Evolutionary conservation across 2,797 vertebrate species (phyloP), one percentile per base, ranked within the genome.

Genomic region (Halcyon leucocephala): DNA sequence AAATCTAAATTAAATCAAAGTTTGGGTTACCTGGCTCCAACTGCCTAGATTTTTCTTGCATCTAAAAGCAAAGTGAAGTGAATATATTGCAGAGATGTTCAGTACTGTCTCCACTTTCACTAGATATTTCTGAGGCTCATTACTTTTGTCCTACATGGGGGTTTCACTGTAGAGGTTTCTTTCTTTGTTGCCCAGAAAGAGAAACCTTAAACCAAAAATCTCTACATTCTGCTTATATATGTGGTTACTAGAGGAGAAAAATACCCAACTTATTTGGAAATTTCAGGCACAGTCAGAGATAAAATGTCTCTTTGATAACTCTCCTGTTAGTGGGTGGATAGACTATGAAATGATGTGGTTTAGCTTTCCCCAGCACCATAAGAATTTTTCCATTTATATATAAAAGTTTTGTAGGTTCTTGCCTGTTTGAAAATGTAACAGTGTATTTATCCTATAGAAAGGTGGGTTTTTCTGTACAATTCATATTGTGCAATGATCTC

Each of bases 1-100:
- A 96, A 85, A 71, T 51, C 37, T 64, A 87, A 86, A 91, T 86
- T 65, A 87, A 92, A 93, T 82, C 16, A 51, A 64, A 92, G 26
- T 76, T 92, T 92, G 1, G 2, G 49, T 95, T 86, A 90, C 76
- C 79, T 93, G 51, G 37, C 25, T 88, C 22, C 22, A 91, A 76
- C 44, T 41, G 8, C 12, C 72, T 35, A 22, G 42, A 5, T 6
- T 87, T 93, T 78, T 83, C 49, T 87, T 76, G 3, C 2, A 48
- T 72, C 28, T 81, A 10, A 70, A 65, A 69, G 60, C 9, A 35
- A 91, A 69, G 12, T 37, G 28, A 80, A 6, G 18, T 52, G 33
- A 91, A 46, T 69, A 1, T 49, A 26, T 83, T 90, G 80, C 39
- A 90, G 71, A 89, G 64, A n/a, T 24, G 5, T 1, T 85, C 55